Conservation (phyloP, 2,113 vertebrate species). For the Cyrtonyx montezumae region DNA sequence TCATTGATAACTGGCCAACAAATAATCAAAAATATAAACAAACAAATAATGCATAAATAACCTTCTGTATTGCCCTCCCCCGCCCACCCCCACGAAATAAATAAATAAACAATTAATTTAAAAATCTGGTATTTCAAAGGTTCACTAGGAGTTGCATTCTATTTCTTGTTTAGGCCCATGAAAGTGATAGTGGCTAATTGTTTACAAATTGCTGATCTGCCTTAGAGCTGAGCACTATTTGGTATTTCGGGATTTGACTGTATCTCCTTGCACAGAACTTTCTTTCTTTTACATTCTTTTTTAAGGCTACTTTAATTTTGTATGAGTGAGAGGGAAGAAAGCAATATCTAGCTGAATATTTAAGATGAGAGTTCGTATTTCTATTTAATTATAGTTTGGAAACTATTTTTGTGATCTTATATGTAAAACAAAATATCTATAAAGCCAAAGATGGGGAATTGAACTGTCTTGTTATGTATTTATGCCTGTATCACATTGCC, state of each 20-base stretch:
- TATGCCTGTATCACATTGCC: neutral
- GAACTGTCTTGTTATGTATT: neutral
- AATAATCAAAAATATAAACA: neutral
- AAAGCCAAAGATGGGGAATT: accelerated
- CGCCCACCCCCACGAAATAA: too few species aligned
- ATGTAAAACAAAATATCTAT: neutral
- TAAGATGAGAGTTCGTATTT: neutral
- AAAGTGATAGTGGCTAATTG: neutral
- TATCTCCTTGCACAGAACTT: neutral
- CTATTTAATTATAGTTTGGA: neutral
- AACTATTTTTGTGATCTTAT: neutral
- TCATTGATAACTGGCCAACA: neutral
- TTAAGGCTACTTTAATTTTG: neutral
- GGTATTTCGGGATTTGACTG: neutral
- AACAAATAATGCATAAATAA: neutral
- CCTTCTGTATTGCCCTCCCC: neutral
- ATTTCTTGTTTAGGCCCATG: neutral
- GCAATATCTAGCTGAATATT: neutral
- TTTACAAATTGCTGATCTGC: neutral
- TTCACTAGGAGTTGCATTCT: neutral
- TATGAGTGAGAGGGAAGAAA: neutral
- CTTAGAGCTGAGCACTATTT: neutral
- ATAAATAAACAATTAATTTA: neutral
- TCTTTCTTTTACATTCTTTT: neutral
- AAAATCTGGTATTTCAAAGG: neutral